Base-by-base conservation (phyloP, 2,888 invertebrate genomes). In the Ashinkailepas kermadecensis region DNA sequence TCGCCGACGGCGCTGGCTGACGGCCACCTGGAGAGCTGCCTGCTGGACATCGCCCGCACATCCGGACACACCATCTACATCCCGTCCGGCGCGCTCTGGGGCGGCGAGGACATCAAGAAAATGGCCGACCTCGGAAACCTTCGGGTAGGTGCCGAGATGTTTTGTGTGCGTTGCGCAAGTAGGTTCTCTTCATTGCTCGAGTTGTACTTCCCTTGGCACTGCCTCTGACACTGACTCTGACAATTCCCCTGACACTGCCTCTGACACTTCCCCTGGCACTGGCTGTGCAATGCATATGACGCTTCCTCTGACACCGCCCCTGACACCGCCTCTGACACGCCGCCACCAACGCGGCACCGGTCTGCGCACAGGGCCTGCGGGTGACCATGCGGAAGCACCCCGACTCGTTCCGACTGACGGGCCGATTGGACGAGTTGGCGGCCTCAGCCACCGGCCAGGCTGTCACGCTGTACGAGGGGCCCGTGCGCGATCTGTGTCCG, bases 51-150 rank as follows among this genome's bases (percentile, higher is more conserved):
- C 21, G 86, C 88, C 7, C 81, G 25, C 8, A 81, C 83, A 39
- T 81, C 83, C 54, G 65, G 82, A 3, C 87, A 88, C 84, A 87
- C 87, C 13, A 85, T 90, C 9, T 89, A 89, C 83, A 85, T 90
- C 58, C 90, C 90, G 0, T 86, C 87, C 82, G 90, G 90, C 64
- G 90, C 90, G 18, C 87, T 90, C 82, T 90, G 90, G 90, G 90
- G 90, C 18, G 89, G 87, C 9, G 88, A 89, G 83, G 90, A 90
- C 85, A 89, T 90, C 18, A 86, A 86, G 84, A 89, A 88, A 84
- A 89, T 90, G 90, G 89, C 90, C 15, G 88, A 89, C 82, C 83
- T 86, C 65, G 89, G 88, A n/a, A 88, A 87, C 12, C 86, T 90
- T 56, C 86, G 87, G 86, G 89, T 88, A 81, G 80, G 67, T 54